Percentiles rank a stretch among this genome's conserved stretches.
Conservation (phyloP, 35 echinoderm and acorn worm species). For the Ptychodera flava region DNA sequence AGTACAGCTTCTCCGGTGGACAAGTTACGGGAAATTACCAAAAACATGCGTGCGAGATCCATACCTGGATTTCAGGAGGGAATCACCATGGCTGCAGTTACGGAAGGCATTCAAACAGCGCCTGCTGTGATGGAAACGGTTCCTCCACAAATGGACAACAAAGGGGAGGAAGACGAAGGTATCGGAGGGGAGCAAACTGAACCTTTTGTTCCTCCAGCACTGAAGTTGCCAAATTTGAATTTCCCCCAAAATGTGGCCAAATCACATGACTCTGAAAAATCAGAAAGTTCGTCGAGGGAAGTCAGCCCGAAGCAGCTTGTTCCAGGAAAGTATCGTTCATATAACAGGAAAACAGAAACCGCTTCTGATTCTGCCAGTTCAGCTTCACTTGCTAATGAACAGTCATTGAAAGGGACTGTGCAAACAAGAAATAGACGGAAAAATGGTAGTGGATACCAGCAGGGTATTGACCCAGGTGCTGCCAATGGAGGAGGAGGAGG, state of each 20-base stretch:
- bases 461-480: neutral
- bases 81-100: neutral
- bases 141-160: too few species aligned
- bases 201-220: neutral
- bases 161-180: neutral
- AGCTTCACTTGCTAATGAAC: neutral
- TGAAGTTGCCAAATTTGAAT: neutral
- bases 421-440: neutral
- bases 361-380: neutral
- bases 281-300: neutral
- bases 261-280: too few species aligned
- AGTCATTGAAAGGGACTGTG: too few species aligned
- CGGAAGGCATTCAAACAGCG: neutral
- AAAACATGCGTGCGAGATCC: neutral
- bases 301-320: neutral
- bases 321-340: neutral
- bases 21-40: neutral
- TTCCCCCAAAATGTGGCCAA: neutral
- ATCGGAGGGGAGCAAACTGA: neutral
- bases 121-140: neutral
- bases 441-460: neutral
- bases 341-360: neutral
- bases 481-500: constrained; percentile 31
- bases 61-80: neutral
- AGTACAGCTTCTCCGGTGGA: neutral